Base-by-base conservation (phyloP, 1,140 invertebrate species). In the Cherax quadricarinatus region DNA sequence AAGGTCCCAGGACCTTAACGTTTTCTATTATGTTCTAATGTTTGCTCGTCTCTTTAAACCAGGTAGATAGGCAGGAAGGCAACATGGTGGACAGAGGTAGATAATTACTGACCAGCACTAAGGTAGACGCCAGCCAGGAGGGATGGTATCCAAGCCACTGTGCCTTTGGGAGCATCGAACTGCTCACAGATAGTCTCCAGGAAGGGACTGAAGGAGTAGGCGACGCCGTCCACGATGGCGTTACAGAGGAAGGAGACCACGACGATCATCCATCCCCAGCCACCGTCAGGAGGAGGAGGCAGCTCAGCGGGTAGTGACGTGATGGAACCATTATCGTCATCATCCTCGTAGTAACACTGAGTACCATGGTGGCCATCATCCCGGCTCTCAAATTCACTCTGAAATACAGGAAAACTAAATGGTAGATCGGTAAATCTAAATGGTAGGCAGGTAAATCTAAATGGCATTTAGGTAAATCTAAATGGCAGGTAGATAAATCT, bases 221-320 rank as follows among this genome's bases (percentile, higher is more conserved):
- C 98, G 66, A 99, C 98, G 92, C 99, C 99, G 95, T 99, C 99
- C n/a, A 99, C 98, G 93, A 99, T 98, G 95, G 99, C 97, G 96
- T 99, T 99, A 95, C 98, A 99, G 96, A 99, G 97, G 95, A 99
- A 99, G 12, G 98, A 98, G 79, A 98, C 98, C 94, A 99, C 97
- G 53, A 99, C 98, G 92, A 99, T 97, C 95, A 99, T 96, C 98
- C 98, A 99, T 2, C 93, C 93, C 93, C 93, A 93, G 2, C 93
- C 93, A 14, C 93, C 93, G 84, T 93, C 93, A 79, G 93, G 93
- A 84, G 93, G 93, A 51, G 91, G 93, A 0, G 93, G 93, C 12
- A 93, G 73, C 81, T 93, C 93, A 6, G 91, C 91, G 7, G 93
- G 93, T 57, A 93, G 85, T 75, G 89, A 91, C 49, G 89, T 92